phyloP scores from a whole-genome alignment of 2,797 vertebrate species.

The Adrianichthys oophorus region DNA sequence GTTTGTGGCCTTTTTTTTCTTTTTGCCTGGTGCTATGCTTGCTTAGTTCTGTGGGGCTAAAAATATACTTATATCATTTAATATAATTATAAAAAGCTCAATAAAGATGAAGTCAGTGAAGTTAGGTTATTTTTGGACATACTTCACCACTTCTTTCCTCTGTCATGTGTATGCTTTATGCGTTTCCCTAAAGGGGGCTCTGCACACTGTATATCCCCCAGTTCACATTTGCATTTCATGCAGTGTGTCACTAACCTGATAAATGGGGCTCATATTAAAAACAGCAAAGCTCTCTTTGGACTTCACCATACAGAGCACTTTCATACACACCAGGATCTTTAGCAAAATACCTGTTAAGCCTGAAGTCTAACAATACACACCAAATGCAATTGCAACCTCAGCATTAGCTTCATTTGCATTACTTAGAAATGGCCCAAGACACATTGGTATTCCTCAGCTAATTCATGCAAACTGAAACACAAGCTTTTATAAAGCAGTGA shows the following conservation, averaged over 20 bases:
- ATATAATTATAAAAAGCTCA: too few species aligned
- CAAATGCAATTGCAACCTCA: constrained; percentile 29
- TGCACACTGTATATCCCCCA: constrained; percentile 20
- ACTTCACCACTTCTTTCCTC: constrained; percentile 13
- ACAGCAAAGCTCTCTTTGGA: constrained; percentile 19
- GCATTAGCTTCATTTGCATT: constrained; percentile 25
- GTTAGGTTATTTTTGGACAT: constrained; percentile 14
- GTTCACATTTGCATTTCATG: constrained; percentile 22
- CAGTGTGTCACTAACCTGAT: constrained; percentile 22
- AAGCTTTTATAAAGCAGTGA: constrained; percentile 28
- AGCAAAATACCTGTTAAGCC: constrained; percentile 20
- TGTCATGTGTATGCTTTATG: constrained; percentile 27
- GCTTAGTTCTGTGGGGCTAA: too few species aligned
- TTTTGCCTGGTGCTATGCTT: too few species aligned
- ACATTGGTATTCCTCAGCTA: constrained; percentile 30
- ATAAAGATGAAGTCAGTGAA: too few species aligned
- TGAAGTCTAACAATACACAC: constrained; percentile 18
- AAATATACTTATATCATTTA: too few species aligned
- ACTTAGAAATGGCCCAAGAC: constrained; percentile 19
- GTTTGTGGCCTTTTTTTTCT: too few species aligned
- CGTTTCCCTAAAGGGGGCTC: constrained; percentile 30
- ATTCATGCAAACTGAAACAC: constrained; percentile 22
- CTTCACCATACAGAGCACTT: constrained; percentile 13
- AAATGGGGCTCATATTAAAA: constrained; percentile 34
- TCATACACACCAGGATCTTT: constrained; percentile 13